Evolutionary conservation across 2,113 vertebrate species (phyloP), one percentile per base, ranked within the genome.

Genomic region (Gulo gulo): DNA sequence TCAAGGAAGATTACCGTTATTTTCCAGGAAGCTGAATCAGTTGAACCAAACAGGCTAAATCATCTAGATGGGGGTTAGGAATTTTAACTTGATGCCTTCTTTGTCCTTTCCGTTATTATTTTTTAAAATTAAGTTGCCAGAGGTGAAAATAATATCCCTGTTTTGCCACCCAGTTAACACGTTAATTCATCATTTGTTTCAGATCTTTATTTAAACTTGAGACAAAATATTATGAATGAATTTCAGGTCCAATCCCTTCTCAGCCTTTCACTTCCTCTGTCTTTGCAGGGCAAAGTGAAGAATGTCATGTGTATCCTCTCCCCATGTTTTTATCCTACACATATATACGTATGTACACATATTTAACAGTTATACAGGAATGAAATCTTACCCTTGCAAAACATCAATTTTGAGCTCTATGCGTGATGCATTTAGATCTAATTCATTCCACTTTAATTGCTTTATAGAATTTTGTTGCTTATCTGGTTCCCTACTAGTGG

Each of bases 391-490:
- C 39, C 21, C 36, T 97, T 88, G 74, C 36, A 90, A 86, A 67
- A n/a, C 85, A 90, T 42, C 36, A 47, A 0, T 69, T 92, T 92
- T 88, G 84, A 88, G 76, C 71, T 94, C 73, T 86, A 0, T 81
- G 67, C 73, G 16, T 93, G 88, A 85, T 85, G 73, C 63, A 47
- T 95, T 89, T 71, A 92, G 65, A 69, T 87, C 36, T 89, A 76
- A 69, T 92, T 85, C 29, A 76, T 81, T 78, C 31, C 20, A 89
- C 55, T 92, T 94, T 91, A 78, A 74, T 96, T 88, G 18, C n/a
- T 76, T 76, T 36, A 79, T 89, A 88, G 42, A 91, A 69, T 85
- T 95, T 42, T 96, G 39, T 89, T 45, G 4, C 82, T 96, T 95
- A 69, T 65, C 78, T 96, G 42, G 29, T 45, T 94, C 15, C 34